Conservation (phyloP, 2,888 invertebrate genomes). For the Rapana venosa region DNA sequence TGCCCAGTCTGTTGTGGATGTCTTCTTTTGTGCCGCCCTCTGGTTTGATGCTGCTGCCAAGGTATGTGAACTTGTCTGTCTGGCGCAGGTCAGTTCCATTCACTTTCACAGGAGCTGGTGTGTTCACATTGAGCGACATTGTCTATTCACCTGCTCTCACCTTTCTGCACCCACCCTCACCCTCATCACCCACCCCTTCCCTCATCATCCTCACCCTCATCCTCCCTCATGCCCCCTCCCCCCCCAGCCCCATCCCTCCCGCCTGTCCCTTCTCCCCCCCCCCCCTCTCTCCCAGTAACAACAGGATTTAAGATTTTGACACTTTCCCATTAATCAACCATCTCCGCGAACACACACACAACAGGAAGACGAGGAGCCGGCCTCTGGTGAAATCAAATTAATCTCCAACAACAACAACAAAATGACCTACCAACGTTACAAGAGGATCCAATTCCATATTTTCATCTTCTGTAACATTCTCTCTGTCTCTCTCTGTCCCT, state of each 20-base stretch:
- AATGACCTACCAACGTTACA: neutral
- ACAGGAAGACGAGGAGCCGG: neutral
- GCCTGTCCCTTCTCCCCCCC: neutral
- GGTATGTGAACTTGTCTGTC: too few relatives aligned
- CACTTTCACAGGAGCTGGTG: too few relatives aligned
- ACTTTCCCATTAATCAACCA: neutral
- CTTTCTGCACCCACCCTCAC: neutral
- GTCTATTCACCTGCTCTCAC: too few relatives aligned
- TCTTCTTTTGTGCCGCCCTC: too few relatives aligned
- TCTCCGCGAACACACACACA: neutral
- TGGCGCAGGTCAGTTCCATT: too few relatives aligned
- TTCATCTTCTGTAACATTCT: neutral
- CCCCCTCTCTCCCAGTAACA: neutral
- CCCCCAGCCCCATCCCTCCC: neutral
- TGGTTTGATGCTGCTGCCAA: too few relatives aligned
- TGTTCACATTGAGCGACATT: too few relatives aligned
- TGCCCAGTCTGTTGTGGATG: too few relatives aligned
- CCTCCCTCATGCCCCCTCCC: neutral
- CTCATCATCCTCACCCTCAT: neutral
- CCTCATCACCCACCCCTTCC: neutral
- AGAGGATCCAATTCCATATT: slow-evolving; percentile 2
- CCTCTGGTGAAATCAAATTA: slow-evolving; percentile 5
- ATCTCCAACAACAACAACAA: neutral
- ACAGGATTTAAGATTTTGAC: neutral
- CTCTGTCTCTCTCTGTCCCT: neutral